Conservation (phyloP, 2,113 vertebrate species). For the Malurus cyaneus region DNA sequence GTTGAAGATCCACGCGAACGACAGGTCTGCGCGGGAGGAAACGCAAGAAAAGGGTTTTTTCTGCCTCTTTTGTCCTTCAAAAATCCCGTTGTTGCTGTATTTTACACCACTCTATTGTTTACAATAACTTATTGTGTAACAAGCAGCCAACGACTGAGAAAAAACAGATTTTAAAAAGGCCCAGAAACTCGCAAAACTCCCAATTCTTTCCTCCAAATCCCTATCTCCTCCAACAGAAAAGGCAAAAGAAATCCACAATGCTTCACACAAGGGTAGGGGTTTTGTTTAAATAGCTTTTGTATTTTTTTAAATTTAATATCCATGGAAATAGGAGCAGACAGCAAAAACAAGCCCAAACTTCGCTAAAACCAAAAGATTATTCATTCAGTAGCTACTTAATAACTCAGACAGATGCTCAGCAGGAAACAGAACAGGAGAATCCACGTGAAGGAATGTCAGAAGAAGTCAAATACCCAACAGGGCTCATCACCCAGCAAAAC, state of each 20-base stretch:
- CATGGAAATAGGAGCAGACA: not conserved
- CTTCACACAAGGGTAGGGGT: rapidly evolving
- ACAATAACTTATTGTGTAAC: rapidly evolving
- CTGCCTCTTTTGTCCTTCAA: not conserved
- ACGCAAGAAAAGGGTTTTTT: not conserved
- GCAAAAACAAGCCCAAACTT: not conserved
- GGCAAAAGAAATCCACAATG: not conserved
- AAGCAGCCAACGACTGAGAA: rapidly evolving
- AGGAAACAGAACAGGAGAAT: not conserved
- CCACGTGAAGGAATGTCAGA: not conserved
- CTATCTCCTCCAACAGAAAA: not conserved
- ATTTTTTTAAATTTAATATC: not conserved
- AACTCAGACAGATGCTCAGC: not conserved
- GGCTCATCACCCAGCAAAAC: not conserved
- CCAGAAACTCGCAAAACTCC: not conserved
- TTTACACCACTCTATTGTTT: rapidly evolving
- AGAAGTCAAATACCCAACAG: not conserved
- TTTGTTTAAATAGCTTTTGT: not conserved
- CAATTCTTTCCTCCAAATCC: not conserved
- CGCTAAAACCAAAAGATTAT: not conserved
- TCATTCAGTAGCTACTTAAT: not conserved
- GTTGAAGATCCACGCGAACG: conserved; percentile 94
- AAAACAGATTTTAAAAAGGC: not conserved
- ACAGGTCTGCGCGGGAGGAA: conserved; percentile 74
- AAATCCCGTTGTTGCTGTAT: not conserved